Base-by-base conservation (phyloP, 2,888 invertebrate species). In the Geophilus truncorum region DNA sequence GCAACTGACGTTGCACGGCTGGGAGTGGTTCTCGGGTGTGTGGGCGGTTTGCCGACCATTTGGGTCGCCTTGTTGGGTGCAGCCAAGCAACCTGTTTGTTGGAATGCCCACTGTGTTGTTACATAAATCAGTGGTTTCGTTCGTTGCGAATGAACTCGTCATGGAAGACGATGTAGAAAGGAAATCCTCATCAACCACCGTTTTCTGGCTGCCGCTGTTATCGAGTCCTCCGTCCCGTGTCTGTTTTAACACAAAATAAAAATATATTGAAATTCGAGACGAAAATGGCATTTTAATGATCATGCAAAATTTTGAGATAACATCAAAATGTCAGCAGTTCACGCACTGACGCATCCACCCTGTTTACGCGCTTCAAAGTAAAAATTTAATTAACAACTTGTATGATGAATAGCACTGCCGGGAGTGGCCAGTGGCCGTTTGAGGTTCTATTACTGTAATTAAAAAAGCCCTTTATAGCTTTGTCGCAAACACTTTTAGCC, bases 61-160 rank as follows among this genome's bases (percentile, higher is more conserved):
- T 70, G 70, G 70, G 70, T 70, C 70, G 70, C 70, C 70, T 70
- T 70, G 70, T 70, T 70, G 70, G 70, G 70, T 12, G 70, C 70
- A 70, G 70, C 70, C 70, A 28, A 70, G 25, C 70, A 70, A 70
- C 70, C 70, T 70, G 70, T 70, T 70, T 70, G 70, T 70, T 70
- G 70, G 25, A 70, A 70, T 70, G 70, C 25, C 70, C 70, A 70
- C 70, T 70, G 23, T 70, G 70, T 70, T 70, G 70, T 70, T 70
- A 28, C 70, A 70, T 70, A 70, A 70, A 70, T 70, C 70, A 70
- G 70, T 70, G 28, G 70, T 28, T 9, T 9, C n/a, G 28, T 70
- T 28, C 12, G 70, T 28, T 15, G 70, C 70, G 10, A 70, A 70
- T n/a, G 28, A 70, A 70, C 70, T 70, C 70, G 70, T 70, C 70